Evolutionary conservation across 2,888 invertebrate species (phyloP).

Genomic region (Polyommatus icarus): DNA sequence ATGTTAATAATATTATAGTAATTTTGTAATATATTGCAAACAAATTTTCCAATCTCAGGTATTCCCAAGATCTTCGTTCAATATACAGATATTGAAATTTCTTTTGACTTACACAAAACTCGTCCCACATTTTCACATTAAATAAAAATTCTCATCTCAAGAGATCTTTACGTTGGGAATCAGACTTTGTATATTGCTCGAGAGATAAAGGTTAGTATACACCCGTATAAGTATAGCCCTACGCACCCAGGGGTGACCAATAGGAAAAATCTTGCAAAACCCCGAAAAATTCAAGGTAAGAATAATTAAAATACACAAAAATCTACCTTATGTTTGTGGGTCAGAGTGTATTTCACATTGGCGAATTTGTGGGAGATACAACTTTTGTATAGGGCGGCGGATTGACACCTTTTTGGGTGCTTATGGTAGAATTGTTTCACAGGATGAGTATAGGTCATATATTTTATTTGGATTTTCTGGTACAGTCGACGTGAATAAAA

Average conservation of each 20-base stretch:
- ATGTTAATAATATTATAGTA: too few species aligned
- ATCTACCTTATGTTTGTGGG: not conserved
- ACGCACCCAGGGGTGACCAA: constrained; percentile 65
- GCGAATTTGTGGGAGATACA: constrained; percentile 37
- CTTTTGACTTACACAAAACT: not conserved
- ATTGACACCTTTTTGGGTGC: constrained; percentile 77
- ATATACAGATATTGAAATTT: not conserved
- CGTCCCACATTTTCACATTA: not conserved
- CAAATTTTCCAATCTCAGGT: not conserved
- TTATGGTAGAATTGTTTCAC: constrained; percentile 58
- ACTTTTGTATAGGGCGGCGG: constrained; percentile 49
- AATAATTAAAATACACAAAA: not conserved
- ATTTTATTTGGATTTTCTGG: constrained; percentile 25
- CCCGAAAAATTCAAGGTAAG: constrained; percentile 46
- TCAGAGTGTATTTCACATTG: not conserved
- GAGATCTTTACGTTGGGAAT: constrained; percentile 54
- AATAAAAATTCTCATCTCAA: constrained; percentile 15
- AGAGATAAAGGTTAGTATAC: constrained; percentile 54
- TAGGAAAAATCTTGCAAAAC: constrained; percentile 66
- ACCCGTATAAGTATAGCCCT: constrained; percentile 46
- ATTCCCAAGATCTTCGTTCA: not conserved
- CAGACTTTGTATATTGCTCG: constrained; percentile 21
- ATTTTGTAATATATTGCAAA: too few species aligned
- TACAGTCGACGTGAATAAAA: not conserved
- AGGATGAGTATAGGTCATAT: constrained; percentile 24